Conservation (phyloP, 2,113 vertebrate species). For the Steatornis caripensis region DNA sequence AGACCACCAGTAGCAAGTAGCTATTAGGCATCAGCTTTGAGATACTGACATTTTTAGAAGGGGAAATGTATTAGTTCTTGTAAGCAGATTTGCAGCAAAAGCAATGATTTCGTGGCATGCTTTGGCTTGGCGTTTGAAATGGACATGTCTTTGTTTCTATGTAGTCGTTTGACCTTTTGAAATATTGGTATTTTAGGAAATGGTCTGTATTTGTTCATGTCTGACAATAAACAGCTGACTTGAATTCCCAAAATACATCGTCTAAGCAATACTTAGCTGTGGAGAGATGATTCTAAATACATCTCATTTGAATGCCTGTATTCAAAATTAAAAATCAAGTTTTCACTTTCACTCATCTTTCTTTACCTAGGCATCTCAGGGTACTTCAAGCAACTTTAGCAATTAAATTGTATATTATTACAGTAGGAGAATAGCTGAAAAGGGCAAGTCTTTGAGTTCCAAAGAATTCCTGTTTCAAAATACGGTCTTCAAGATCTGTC, state of each 20-base stretch:
- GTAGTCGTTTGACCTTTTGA: constrained; percentile 29
- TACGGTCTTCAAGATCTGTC: not conserved
- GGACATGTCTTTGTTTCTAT: not conserved
- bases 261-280: not conserved
- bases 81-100: not conserved
- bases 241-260: not conserved
- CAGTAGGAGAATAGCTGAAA: not conserved
- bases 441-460: not conserved
- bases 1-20: not conserved
- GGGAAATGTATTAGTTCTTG: not conserved
- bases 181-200: constrained; percentile 49
- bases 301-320: not conserved
- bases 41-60: not conserved
- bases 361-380: not conserved
- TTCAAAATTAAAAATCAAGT: not conserved
- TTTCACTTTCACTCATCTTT: not conserved
- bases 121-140: not conserved
- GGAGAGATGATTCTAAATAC: not conserved
- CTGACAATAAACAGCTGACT: not conserved
- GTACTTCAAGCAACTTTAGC: not conserved
- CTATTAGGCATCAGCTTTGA: not conserved
- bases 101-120: not conserved
- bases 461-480: not conserved
- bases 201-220: not conserved
- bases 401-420: not conserved